Evolutionary conservation across 2,797 vertebrate species (phyloP).

Genomic region (Naso thynnoides): DNA sequence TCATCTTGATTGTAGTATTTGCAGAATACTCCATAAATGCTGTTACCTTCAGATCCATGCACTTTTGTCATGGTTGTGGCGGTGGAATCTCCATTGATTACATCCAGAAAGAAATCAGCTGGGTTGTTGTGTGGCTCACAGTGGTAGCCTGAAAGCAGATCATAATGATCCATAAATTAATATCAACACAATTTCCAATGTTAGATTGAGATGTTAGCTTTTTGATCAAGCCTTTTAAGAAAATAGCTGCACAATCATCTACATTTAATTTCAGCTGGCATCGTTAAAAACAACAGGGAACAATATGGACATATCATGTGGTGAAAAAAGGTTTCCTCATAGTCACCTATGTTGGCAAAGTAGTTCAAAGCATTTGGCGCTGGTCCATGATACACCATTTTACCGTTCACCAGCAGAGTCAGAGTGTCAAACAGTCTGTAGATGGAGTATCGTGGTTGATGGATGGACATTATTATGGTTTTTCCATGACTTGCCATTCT

Average conservation of each 20-base stretch:
- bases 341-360: slow-evolving; percentile 88
- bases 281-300: neutral
- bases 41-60: slow-evolving; percentile 65
- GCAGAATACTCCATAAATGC: neutral
- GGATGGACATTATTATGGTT: slow-evolving; percentile 96
- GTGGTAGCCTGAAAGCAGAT: slow-evolving; percentile 83
- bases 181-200: neutral
- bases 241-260: neutral
- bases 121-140: slow-evolving; percentile 95
- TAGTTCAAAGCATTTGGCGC: slow-evolving; percentile 86
- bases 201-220: neutral
- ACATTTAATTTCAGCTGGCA: neutral
- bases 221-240: neutral
- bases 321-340: neutral
- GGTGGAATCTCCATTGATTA: slow-evolving; percentile 91
- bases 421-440: slow-evolving; percentile 92
- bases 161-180: neutral
- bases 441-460: slow-evolving; percentile 95
- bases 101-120: slow-evolving; percentile 94
- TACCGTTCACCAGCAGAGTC: slow-evolving; percentile 90
- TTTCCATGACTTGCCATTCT: slow-evolving; percentile 91
- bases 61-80: slow-evolving; percentile 76
- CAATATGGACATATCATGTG: neutral
- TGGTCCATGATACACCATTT: slow-evolving; percentile 90
- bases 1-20: neutral